Evolutionary conservation across 2,888 invertebrate genomes (phyloP).

Genomic region (Monopis laevigella): DNA sequence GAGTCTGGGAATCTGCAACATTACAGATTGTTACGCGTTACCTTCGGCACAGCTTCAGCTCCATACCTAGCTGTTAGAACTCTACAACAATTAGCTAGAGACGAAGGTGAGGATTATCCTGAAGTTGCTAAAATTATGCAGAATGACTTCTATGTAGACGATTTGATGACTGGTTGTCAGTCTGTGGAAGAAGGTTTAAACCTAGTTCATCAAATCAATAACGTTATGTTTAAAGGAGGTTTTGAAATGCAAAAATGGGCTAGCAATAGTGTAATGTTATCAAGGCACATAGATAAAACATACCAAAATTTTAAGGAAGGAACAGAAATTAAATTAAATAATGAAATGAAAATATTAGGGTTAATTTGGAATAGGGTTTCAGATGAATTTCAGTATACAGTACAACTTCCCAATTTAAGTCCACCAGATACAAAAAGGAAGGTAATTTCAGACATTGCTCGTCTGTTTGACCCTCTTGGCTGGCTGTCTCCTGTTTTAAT

Average conservation of each 20-base stretch:
- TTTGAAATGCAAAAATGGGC: constrained; percentile 27
- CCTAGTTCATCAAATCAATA: constrained; percentile 19
- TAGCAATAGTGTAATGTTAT: constrained; percentile 18
- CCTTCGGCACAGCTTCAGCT: constrained; percentile 25
- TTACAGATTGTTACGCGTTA: constrained; percentile 21
- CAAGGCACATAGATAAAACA: constrained; percentile 13
- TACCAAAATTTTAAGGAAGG: neutral
- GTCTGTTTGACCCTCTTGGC: constrained; percentile 26
- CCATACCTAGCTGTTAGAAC: constrained; percentile 25
- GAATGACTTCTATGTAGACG: constrained; percentile 22
- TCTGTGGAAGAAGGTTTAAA: constrained; percentile 19
- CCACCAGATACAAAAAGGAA: constrained; percentile 25
- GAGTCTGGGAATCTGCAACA: constrained; percentile 17
- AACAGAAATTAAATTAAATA: constrained; percentile 19
- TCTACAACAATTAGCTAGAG: constrained; percentile 22
- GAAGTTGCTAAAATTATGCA: constrained; percentile 19
- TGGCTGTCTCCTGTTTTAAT: constrained; percentile 25
- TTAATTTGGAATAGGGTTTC: constrained; percentile 23
- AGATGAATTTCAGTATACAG: constrained; percentile 23
- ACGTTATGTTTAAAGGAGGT: constrained; percentile 23
- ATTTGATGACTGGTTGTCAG: constrained; percentile 22
- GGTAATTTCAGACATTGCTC: constrained; percentile 25
- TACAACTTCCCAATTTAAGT: constrained; percentile 18
- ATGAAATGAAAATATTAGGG: constrained; percentile 23
- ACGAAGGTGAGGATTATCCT: constrained; percentile 21